Percentiles rank a stretch among this genome's conserved stretches.
Evolutionary conservation across 2,888 invertebrate genomes (phyloP).

Genomic region (Acronicta aceris): DNA sequence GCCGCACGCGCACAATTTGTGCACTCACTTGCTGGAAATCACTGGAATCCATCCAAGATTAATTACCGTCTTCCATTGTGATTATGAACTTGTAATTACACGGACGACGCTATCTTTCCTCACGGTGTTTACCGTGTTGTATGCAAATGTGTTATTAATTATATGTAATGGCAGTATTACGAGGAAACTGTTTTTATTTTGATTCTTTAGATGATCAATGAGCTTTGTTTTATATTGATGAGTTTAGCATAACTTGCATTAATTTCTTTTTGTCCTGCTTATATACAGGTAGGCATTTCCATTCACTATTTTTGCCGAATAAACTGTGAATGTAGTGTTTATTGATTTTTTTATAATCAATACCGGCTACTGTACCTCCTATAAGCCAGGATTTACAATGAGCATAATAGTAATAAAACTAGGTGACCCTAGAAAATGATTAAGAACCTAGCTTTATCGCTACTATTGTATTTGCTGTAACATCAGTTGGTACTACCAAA

Average conservation of each 20-base stretch:
- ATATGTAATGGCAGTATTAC: slow-evolving; percentile 33
- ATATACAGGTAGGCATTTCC: background rate
- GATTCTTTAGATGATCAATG: slow-evolving; percentile 19
- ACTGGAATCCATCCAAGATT: slow-evolving; percentile 68
- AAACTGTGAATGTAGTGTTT: background rate
- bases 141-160: slow-evolving; percentile 46
- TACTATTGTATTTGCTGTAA: no score
- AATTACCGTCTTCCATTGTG: slow-evolving; percentile 60
- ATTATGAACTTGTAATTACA: slow-evolving; percentile 54
- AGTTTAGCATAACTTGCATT: slow-evolving; percentile 10
- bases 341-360: background rate
- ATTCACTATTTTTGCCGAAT: background rate
- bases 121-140: slow-evolving; percentile 39
- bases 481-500: no score
- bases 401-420: no score
- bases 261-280: background rate
- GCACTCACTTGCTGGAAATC: slow-evolving; percentile 64
- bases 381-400: no score
- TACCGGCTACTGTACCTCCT: no score
- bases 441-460: no score
- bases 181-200: slow-evolving; percentile 28
- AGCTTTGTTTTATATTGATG: slow-evolving; percentile 9
- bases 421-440: no score
- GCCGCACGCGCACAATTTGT: slow-evolving; percentile 76
- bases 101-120: slow-evolving; percentile 44